Evolutionary conservation across 2,113 vertebrate genomes (phyloP).

Genomic region (Marmota monax): DNA sequence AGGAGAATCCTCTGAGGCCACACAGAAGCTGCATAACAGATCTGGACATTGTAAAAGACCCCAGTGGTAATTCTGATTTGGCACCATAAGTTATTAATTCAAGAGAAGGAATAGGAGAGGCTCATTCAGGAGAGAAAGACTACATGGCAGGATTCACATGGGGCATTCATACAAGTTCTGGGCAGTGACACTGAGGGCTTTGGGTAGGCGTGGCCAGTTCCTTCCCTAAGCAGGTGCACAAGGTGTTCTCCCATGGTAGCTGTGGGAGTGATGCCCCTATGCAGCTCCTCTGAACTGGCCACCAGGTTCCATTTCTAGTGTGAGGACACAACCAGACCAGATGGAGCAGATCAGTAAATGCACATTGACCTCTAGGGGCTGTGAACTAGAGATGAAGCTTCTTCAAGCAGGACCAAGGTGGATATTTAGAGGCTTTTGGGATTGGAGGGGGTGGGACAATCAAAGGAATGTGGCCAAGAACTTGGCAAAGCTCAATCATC

Average conservation of each 20-base stretch:
- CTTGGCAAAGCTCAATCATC: not conserved
- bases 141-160: not conserved
- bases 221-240: too few species aligned
- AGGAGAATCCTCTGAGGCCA: not conserved
- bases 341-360: not conserved
- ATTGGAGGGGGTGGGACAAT: not conserved
- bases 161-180: not conserved
- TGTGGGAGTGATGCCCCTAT: not conserved
- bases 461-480: not conserved
- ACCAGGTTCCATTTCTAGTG: not conserved
- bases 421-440: not conserved
- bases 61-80: not conserved
- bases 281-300: not conserved
- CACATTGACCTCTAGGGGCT: not conserved
- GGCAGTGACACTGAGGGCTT: not conserved
- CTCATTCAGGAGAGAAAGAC: not conserved
- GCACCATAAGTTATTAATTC: not conserved
- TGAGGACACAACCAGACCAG: not conserved
- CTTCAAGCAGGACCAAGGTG: not conserved
- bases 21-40: not conserved
- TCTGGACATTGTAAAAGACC: not conserved
- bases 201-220: not conserved
- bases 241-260: not conserved
- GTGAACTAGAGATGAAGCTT: not conserved
- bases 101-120: not conserved